These are phyloP conservation scores for Macrobrachium nipponense DNA, from an alignment of 1,140 invertebrate species.

Conservation along the genomic window DNA sequence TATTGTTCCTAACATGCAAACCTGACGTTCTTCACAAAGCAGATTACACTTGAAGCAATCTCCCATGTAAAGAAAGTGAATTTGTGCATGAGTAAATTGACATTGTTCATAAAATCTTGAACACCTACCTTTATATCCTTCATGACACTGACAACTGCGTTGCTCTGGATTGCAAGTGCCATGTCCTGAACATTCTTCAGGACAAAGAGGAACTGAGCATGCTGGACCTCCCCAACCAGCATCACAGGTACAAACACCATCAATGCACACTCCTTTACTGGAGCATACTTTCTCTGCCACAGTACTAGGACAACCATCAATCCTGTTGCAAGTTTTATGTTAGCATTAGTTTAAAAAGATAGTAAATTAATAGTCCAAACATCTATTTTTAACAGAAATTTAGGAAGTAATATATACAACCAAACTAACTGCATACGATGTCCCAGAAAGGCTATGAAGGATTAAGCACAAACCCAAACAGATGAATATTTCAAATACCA, in stretches of 20 bases:
- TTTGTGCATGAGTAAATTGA: too few species aligned
- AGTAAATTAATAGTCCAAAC: not conserved
- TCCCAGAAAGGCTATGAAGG: too few species aligned
- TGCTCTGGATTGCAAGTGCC: slow-evolving; percentile 74
- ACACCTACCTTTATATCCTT: slow-evolving; percentile 68
- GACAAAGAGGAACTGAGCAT: slow-evolving; percentile 87
- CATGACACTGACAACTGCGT: slow-evolving; percentile 74
- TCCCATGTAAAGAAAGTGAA: too few species aligned
- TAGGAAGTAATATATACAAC: too few species aligned
- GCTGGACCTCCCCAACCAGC: slow-evolving; percentile 84
- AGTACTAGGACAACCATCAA: slow-evolving; percentile 50
- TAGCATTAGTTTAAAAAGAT: not conserved
- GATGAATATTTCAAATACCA: too few species aligned
- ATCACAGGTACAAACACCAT: slow-evolving; percentile 74
- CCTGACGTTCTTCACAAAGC: too few species aligned
- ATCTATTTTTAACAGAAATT: too few species aligned
- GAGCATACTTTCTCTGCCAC: slow-evolving; percentile 23
- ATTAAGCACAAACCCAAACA: too few species aligned
- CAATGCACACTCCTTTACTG: slow-evolving; percentile 40
- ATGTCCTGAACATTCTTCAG: slow-evolving; percentile 79
- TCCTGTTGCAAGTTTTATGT: slow-evolving; percentile 3
- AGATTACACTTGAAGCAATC: too few species aligned
- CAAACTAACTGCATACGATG: too few species aligned
- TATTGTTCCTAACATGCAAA: too few species aligned
- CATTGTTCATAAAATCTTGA: not conserved